phyloP scores from a whole-genome alignment of 2,797 vertebrate genomes.

The Brachyalestes nurse region DNA sequence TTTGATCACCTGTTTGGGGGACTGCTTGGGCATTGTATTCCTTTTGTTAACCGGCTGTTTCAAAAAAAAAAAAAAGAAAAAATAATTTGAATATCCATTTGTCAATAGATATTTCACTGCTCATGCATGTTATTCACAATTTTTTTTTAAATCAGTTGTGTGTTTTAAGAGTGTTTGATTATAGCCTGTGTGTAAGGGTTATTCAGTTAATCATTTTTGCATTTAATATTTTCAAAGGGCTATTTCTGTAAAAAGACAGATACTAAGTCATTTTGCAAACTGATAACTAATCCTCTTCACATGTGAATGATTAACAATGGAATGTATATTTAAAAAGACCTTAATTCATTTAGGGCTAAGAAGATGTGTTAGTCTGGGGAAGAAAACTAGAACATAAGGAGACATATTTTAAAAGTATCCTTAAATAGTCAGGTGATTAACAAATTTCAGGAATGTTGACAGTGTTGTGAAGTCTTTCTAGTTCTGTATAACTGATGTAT shows the following conservation, averaged over 20 bases:
- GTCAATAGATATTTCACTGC: not conserved
- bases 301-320: constrained; percentile 80
- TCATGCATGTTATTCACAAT: not conserved
- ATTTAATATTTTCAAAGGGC: constrained; percentile 72
- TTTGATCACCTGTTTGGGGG: constrained; percentile 2
- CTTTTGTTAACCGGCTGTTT: not conserved
- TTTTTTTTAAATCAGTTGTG: too few relatives aligned
- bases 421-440: constrained; percentile 1
- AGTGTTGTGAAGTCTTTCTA: constrained; percentile 46
- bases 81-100: not conserved
- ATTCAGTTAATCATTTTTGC: constrained; percentile 65
- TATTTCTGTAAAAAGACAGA: constrained; percentile 75
- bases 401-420: constrained; percentile 33
- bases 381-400: constrained; percentile 58
- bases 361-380: constrained; percentile 60
- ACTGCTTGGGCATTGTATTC: not conserved
- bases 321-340: constrained; percentile 79
- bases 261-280: constrained; percentile 80
- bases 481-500: constrained; percentile 67
- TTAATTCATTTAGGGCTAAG: constrained; percentile 79
- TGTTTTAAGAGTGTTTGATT: constrained; percentile 16
- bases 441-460: constrained; percentile 53
- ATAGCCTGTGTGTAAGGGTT: constrained; percentile 36
- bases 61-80: not conserved
- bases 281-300: constrained; percentile 79